Evolutionary conservation across 2,113 vertebrate species (phyloP), one percentile per base, ranked within the genome.

Genomic region (Plecotus auritus): DNA sequence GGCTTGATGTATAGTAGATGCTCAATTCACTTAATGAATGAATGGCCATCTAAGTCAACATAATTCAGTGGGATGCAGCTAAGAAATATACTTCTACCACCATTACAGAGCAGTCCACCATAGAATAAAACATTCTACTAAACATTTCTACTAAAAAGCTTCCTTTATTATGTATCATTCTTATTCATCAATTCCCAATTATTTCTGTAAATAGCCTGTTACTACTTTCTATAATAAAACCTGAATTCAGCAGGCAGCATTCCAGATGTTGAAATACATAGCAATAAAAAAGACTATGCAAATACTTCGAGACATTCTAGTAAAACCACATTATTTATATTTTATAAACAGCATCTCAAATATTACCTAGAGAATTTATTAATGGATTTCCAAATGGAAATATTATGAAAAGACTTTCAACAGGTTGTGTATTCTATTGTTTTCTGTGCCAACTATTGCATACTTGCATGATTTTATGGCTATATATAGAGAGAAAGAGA

Each of bases 251-350:
- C 69, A 97, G 96, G 90, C 97, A 97, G 89, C 78, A 51, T 97
- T 98, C 97, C 98, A 98, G 97, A 98, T 98, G 95, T 94, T 96
- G 70, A 97, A 97, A 98, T 56, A 94, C 87, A 95, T 42, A 97
- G 66, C 30, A 97, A 97, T 97, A 98, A 98, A 98, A 97, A 59
- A 78, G 95, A 98, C 93, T 80, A 97, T 51, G 88, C 90, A 90
- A 97, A 89, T 96, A n/a, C 64, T 96, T 97, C 10, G 69, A 47
- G 85, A 76, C 49, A 96, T 85, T 85, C 78, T 93, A 91, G 84
- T 85, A 93, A 96, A 97, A 95, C 64, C 90, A 96, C 77, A 88
- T 69, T 69, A 96, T 45, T 96, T 93, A n/a, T 1, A 76, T 49
- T 95, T 96, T 93, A 96, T 97, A 93, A 67, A 90, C 1, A 54